Evolutionary conservation across 2,888 invertebrate genomes (phyloP), one percentile per base, ranked within the genome.

Genomic region (Ornithoptera priamus): DNA sequence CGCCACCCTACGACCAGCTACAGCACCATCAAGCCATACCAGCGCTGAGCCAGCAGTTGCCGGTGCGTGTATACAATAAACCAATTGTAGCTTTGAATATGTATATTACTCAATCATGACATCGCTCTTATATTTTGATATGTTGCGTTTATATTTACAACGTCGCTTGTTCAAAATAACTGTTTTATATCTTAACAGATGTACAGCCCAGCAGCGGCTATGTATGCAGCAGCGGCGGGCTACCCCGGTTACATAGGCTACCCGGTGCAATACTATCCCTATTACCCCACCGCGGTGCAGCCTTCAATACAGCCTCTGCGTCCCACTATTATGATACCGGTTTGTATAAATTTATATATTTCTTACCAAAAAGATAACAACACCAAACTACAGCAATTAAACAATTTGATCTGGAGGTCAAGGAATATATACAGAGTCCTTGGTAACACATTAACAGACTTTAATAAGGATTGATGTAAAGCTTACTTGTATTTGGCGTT

Each of bases 281-380:
- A 96, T 89, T 96, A 96, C 89, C 95, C 95, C 65, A 94, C 95
- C 15, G 85, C 92, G 36, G 93, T 94, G 92, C 95, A 93, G 89
- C 95, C 93, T 76, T 94, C 92, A 83, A 94, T 93, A 80, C 94
- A 89, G 85, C 95, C 92, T 76, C 93, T 93, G 81, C 93, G 96
- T 79, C 96, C 96, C 76, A 96, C 96, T 68, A 96, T 96, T 81
- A 96, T 96, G 95, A 95, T 96, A 82, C 96, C 96, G 80, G 96
- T 96, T 83, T 93, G 94, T 80, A 7, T 15, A 2, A 22, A n/a
- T n/a, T 17, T 22, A 12, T 53, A 10, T 6, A 6, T 53, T 6
- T 53, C 6, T n/a, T 18, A 10, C 7, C 8, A 10, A 39, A 10
- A 10, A 12, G 15, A 3, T 53, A 53, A 17, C 15, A 6, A 53